Conservation (phyloP, 1,140 invertebrate species). For the Melanaphis sacchari region DNA sequence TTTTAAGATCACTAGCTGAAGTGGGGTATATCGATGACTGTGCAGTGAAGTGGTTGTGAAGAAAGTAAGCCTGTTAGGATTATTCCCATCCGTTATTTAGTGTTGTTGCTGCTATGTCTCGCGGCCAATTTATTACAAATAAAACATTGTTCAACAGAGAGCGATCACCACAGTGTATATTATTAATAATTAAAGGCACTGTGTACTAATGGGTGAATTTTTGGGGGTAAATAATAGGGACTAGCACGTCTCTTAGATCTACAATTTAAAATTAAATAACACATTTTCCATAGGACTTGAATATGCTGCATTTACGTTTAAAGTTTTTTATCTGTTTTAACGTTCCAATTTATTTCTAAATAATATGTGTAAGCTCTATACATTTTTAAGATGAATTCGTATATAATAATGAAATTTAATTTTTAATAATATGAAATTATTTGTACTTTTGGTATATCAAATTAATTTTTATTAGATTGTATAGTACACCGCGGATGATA, state of each 20-base stretch:
- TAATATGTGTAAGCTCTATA: not conserved
- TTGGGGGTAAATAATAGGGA: not conserved
- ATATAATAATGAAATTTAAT: not conserved
- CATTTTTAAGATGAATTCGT: not conserved
- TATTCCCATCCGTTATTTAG: not conserved
- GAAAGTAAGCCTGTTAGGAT: not conserved
- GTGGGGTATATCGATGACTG: not conserved
- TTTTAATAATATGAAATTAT: too few species aligned
- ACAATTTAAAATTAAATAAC: slow-evolving; percentile 9
- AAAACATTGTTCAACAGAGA: not conserved
- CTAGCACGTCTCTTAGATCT: not conserved
- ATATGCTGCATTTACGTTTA: not conserved
- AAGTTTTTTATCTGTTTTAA: not conserved
- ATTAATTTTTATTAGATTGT: not conserved
- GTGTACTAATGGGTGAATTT: not conserved
- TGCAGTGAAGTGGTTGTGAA: not conserved
- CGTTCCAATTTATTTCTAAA: not conserved
- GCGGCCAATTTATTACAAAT: not conserved
- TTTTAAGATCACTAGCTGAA: not conserved
- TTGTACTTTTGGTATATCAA: not conserved
- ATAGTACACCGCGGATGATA: not conserved
- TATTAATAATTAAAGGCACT: not conserved
- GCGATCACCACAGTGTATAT: not conserved
- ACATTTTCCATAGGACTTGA: not conserved
- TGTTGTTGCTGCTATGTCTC: not conserved